Percentiles rank a stretch among this genome's conserved stretches.
Evolutionary conservation across 2,113 vertebrate species (phyloP).

Genomic region (Pterocles gutturalis): DNA sequence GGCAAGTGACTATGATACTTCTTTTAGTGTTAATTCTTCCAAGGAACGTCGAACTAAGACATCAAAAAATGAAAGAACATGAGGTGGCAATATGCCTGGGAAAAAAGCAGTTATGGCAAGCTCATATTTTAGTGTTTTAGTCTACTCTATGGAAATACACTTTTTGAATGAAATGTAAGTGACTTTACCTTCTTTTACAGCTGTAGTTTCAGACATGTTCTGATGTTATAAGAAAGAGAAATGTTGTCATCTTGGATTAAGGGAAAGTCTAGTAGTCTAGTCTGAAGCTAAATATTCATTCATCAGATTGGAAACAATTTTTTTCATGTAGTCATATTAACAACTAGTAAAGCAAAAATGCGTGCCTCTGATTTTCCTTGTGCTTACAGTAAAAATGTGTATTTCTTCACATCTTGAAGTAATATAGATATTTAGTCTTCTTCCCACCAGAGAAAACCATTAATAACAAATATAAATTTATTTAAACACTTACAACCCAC

Average conservation of each 20-base stretch:
- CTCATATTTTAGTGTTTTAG: not conserved
- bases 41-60: not conserved
- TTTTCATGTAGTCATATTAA: not conserved
- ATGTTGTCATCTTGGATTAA: not conserved
- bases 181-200: not conserved
- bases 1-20: not conserved
- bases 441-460: accelerated
- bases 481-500: not conserved
- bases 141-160: not conserved
- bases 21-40: not conserved
- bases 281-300: not conserved
- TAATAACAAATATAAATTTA: not conserved
- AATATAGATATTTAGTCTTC: not conserved
- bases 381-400: not conserved
- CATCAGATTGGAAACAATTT: not conserved
- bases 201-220: not conserved
- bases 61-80: not conserved
- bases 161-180: not conserved
- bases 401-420: not conserved
- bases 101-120: not conserved
- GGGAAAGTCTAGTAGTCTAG: not conserved
- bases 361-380: not conserved
- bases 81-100: not conserved
- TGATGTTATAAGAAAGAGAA: not conserved
- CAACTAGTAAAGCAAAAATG: not conserved